A percentile compares a stretch with the other conserved stretches of the same genome.
Evolutionary conservation across 30 jellyfish, hydroid and myxozoan species (phyloP).

Genomic region (Sanderia malayensis): DNA sequence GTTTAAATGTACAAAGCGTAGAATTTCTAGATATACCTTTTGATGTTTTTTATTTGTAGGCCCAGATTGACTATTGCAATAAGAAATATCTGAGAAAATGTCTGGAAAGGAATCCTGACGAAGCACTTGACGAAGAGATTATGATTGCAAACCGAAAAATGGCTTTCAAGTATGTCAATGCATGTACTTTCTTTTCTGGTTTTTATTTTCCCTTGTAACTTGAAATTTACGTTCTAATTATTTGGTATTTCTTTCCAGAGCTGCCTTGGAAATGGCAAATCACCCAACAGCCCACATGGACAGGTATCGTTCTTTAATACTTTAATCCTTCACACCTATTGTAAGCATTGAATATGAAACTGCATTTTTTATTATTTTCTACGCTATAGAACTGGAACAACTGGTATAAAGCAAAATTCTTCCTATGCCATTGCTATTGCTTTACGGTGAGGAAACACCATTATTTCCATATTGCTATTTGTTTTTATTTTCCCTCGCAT

Average conservation of each 20-base stretch:
- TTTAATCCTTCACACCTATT: too few relatives aligned
- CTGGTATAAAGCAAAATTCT: slow-evolving; percentile 69
- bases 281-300: slow-evolving; percentile 32
- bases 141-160: slow-evolving; percentile 61
- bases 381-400: neutral
- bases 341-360: too few relatives aligned
- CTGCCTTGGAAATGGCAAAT: slow-evolving; percentile 47
- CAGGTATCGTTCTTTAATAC: too few relatives aligned
- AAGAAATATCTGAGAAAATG: slow-evolving; percentile 65
- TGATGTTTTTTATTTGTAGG: slow-evolving; percentile 31
- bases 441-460: slow-evolving; percentile 55
- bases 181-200: too few relatives aligned
- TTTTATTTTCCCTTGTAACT: too few relatives aligned
- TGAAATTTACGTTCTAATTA: too few relatives aligned
- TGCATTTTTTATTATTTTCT: neutral
- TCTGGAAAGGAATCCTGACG: slow-evolving; percentile 85
- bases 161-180: slow-evolving; percentile 64
- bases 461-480: too few relatives aligned
- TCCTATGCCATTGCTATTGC: slow-evolving; percentile 87
- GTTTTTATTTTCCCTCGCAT: too few relatives aligned
- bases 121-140: slow-evolving; percentile 74
- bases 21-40: too few relatives aligned
- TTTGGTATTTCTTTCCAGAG: slow-evolving; percentile 10
- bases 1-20: too few relatives aligned
- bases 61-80: slow-evolving; percentile 49